Conservation (phyloP, 2,113 vertebrate genomes). For the Centropus unirufus region DNA sequence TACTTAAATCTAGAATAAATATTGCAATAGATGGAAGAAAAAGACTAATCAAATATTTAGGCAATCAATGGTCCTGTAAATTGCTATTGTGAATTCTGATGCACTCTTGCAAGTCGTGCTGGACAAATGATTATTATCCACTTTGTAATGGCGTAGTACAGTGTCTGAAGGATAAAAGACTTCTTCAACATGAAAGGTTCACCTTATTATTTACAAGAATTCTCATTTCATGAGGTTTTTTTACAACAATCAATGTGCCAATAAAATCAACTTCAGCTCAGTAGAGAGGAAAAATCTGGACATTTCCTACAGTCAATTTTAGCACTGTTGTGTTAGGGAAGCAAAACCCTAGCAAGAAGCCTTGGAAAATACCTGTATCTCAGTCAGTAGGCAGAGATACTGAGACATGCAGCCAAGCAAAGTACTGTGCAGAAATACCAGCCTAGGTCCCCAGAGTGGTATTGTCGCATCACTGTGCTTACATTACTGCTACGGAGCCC, state of each 20-base stretch:
- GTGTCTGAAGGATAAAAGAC: background rate
- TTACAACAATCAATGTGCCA: background rate
- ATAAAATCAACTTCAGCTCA: slow-evolving; percentile 19
- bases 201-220: slow-evolving; percentile 8
- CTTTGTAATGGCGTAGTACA: slow-evolving; percentile 2
- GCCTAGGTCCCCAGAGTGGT: background rate
- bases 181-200: background rate
- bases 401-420: background rate
- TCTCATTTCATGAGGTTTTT: background rate
- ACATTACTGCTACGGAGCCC: background rate
- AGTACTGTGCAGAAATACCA: background rate
- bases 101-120: slow-evolving; percentile 16
- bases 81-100: slow-evolving; percentile 41
- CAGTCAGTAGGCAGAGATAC: background rate
- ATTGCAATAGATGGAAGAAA: slow-evolving; percentile 42
- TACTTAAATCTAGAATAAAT: slow-evolving; percentile 54
- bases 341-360: background rate
- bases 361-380: background rate
- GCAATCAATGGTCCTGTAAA: slow-evolving; percentile 44
- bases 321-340: slow-evolving; percentile 4
- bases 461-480: background rate
- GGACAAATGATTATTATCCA: slow-evolving; percentile 25
- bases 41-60: slow-evolving; percentile 55
- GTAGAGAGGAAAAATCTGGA: background rate
- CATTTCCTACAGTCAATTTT: background rate